Percentiles rank a stretch among this genome's conserved stretches.
phyloP scores from a whole-genome alignment of 2,888 invertebrate genomes.

The Choristoneura rosaceana region DNA sequence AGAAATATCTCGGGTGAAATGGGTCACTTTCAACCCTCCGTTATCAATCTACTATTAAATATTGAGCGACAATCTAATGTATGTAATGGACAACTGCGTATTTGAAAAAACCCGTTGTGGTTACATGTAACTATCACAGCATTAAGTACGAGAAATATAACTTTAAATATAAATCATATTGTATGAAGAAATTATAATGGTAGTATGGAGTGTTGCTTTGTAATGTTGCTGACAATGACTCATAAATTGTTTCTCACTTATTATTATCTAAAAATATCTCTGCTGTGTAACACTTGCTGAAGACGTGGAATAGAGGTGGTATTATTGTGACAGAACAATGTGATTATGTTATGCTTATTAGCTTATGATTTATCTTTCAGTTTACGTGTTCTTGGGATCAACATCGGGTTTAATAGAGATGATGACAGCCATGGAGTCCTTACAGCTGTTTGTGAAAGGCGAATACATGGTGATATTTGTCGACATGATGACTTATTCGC shows the following conservation, averaged over 20 bases:
- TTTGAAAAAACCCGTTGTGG: not conserved
- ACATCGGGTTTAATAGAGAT: constrained; percentile 94
- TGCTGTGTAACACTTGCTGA: not conserved
- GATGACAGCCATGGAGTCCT: constrained; percentile 96
- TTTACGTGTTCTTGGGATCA: constrained; percentile 97
- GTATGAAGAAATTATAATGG: not conserved
- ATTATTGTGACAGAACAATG: constrained; percentile 9
- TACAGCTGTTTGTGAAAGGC: constrained; percentile 94
- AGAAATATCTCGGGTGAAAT: too few relatives aligned
- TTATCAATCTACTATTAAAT: not conserved
- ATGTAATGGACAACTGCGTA: not conserved
- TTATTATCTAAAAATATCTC: constrained; percentile 30
- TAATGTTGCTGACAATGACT: constrained; percentile 8
- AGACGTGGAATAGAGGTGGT: constrained; percentile 1
- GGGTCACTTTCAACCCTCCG: too few relatives aligned
- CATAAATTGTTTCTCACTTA: constrained; percentile 14
- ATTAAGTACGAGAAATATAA: not conserved
- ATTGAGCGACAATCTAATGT: not conserved
- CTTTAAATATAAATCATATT: not conserved
- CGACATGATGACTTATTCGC: constrained; percentile 95
- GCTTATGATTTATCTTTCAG: constrained; percentile 81
- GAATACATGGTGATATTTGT: constrained; percentile 98
- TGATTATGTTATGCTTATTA: not conserved
- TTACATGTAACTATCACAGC: not conserved
- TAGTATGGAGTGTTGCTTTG: constrained; percentile 4